Evolutionary conservation across 1,140 invertebrate genomes (phyloP).

Genomic region (Heliconius hewitsoni): DNA sequence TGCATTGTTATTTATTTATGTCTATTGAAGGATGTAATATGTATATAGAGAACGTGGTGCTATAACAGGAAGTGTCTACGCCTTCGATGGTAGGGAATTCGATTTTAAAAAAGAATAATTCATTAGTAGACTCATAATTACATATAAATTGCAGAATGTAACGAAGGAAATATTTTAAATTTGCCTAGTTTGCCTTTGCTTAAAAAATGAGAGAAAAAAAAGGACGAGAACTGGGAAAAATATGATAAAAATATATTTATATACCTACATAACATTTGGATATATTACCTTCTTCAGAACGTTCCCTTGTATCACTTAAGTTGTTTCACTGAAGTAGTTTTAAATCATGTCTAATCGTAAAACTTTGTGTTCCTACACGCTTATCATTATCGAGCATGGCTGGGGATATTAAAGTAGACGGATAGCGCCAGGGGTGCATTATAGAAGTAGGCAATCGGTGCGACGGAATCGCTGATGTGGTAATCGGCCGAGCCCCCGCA

Average conservation of each 20-base stretch:
- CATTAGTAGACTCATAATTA: too few species aligned
- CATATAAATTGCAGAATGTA: too few species aligned
- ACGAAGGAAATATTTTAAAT: too few species aligned
- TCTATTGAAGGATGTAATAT: too few species aligned
- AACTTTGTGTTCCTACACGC: neutral
- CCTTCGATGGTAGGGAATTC: too few species aligned
- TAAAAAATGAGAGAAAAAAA: too few species aligned
- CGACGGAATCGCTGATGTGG: slow-evolving; percentile 32
- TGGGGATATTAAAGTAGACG: slow-evolving; percentile 11
- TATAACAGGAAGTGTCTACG: neutral
- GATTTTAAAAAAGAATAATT: too few species aligned
- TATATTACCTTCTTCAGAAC: too few species aligned
- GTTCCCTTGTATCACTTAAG: neutral
- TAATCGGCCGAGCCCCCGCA: slow-evolving; percentile 26
- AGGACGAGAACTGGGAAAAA: too few species aligned
- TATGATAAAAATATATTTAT: too few species aligned
- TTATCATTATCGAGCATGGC: neutral
- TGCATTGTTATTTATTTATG: neutral
- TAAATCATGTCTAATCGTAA: neutral
- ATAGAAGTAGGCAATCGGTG: slow-evolving; percentile 20
- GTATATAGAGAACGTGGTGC: neutral
- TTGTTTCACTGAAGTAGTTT: neutral
- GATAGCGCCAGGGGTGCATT: slow-evolving; percentile 18
- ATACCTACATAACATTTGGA: too few species aligned
- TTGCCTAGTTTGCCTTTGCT: too few species aligned